Conservation (phyloP, 92 coral and sea anemone species). For the Actinernus sp. region DNA sequence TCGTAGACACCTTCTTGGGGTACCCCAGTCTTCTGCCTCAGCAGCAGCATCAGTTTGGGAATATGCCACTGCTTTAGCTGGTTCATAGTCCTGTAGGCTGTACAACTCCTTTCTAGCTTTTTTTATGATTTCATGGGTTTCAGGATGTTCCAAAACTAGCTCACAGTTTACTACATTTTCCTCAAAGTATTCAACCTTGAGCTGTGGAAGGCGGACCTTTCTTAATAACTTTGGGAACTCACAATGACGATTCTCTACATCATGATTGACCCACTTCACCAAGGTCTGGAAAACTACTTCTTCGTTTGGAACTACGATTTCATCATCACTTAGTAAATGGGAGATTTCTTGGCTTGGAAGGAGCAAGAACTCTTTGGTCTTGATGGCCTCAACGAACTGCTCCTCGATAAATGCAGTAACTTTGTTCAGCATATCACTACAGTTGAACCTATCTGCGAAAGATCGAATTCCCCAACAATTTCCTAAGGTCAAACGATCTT, state of each 20-base stretch:
- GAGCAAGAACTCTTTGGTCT: conserved; percentile 74
- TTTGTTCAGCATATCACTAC: conserved; percentile 73
- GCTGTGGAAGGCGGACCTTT: conserved; percentile 81
- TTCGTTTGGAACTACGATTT: conserved; percentile 79
- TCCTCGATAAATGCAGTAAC: conserved; percentile 87
- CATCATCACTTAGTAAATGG: conserved; percentile 80
- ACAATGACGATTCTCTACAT: conserved; percentile 48
- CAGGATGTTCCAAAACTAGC: conserved; percentile 63
- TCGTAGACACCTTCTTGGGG: conserved; percentile 84
- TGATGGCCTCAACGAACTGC: conserved; percentile 79
- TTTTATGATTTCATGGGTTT: conserved; percentile 51
- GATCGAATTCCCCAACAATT: conserved; percentile 98
- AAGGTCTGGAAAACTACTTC: conserved; percentile 86
- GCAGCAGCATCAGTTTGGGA: conserved; percentile 15
- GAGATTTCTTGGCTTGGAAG: conserved; percentile 79
- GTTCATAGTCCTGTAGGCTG: conserved; percentile 8
- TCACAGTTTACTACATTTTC: conserved; percentile 56
- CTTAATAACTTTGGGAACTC: conserved; percentile 70
- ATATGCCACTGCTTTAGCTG: neutral
- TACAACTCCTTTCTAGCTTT: conserved; percentile 64
- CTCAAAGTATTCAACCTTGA: conserved; percentile 76
- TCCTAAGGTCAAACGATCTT: conserved; percentile 82
- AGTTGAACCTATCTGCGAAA: conserved; percentile 82
- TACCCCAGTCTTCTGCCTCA: conserved; percentile 50
- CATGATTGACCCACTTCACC: conserved; percentile 77